A percentile compares a stretch with the other conserved stretches of the same genome.
Evolutionary conservation across 2,888 invertebrate species (phyloP).

Genomic region (Dioctria linearis): DNA sequence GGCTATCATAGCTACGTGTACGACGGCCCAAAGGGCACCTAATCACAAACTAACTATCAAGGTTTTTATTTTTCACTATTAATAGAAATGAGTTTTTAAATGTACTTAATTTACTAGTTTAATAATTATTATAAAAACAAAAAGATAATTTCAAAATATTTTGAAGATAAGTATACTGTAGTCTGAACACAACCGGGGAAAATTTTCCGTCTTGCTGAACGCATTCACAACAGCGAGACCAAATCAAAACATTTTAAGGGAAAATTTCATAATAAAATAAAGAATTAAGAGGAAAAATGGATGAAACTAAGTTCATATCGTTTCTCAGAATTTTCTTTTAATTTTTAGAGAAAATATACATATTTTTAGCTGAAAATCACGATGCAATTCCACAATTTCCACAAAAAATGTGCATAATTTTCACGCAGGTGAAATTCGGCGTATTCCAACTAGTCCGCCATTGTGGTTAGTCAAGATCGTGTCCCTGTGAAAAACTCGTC

Average conservation of each 20-base stretch:
- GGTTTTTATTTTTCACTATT: too few relatives aligned
- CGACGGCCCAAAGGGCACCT: too few relatives aligned
- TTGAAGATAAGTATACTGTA: too few relatives aligned
- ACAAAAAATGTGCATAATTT: slow-evolving; percentile 52
- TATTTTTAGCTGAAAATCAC: not conserved
- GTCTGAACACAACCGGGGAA: too few relatives aligned
- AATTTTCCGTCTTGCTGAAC: not conserved
- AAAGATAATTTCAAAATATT: too few relatives aligned
- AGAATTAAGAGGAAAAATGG: not conserved
- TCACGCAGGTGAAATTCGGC: slow-evolving; percentile 41
- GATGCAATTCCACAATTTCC: slow-evolving; percentile 2
- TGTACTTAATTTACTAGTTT: too few relatives aligned
- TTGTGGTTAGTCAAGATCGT: slow-evolving; percentile 70
- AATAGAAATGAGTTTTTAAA: too few relatives aligned
- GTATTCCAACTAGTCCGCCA: slow-evolving; percentile 64
- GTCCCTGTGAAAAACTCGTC: slow-evolving; percentile 70
- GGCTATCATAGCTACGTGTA: too few relatives aligned
- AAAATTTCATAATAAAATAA: slow-evolving; percentile 11
- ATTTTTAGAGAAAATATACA: slow-evolving; percentile 1
- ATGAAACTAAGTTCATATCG: slow-evolving; percentile 31
- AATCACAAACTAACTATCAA: too few relatives aligned
- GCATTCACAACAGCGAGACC: slow-evolving; percentile 12
- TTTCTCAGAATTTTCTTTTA: not conserved
- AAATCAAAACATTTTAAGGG: slow-evolving; percentile 38
- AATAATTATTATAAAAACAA: too few relatives aligned